These are phyloP conservation scores for Agelastica alni DNA, from an alignment of 2,888 invertebrate genomes.

Conservation along the genomic window DNA sequence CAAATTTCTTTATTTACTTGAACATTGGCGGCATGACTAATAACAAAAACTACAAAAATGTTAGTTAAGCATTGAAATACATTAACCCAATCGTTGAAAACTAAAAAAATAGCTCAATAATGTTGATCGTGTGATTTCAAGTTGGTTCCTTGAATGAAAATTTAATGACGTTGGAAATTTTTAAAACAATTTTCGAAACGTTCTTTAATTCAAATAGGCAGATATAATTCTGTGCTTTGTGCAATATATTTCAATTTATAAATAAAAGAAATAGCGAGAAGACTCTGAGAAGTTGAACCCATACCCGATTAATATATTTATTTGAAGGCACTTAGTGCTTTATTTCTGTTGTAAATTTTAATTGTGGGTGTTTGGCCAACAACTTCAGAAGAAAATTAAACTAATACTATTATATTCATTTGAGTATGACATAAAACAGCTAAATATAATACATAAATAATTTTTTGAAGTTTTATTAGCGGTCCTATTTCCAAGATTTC, in stretches of 20 bases:
- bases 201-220: not conserved
- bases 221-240: constrained; percentile 16
- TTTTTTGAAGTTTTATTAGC: not conserved
- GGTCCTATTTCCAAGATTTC: too few species aligned
- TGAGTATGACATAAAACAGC: constrained; percentile 49
- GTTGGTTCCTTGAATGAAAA: too few species aligned
- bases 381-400: constrained; percentile 39
- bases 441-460: constrained; percentile 43
- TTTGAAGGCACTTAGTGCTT: constrained; percentile 37
- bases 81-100: too few species aligned
- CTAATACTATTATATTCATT: constrained; percentile 47
- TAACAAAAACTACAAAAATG: too few species aligned
- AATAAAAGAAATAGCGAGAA: constrained; percentile 9
- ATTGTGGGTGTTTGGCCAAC: constrained; percentile 46
- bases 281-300: constrained; percentile 26
- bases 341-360: constrained; percentile 39
- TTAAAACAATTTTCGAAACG: not conserved
- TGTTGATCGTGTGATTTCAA: too few species aligned
- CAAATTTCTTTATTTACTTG: too few species aligned
- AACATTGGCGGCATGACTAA: too few species aligned
- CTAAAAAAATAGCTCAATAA: too few species aligned
- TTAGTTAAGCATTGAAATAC: too few species aligned
- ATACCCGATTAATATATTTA: constrained; percentile 28
- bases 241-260: constrained; percentile 22
- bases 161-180: not conserved